A percentile compares a stretch with the other conserved stretches of the same genome.
These are phyloP conservation scores for Empidonax alnorum DNA, from an alignment of 2,113 vertebrate species.

Conservation along the genomic window DNA sequence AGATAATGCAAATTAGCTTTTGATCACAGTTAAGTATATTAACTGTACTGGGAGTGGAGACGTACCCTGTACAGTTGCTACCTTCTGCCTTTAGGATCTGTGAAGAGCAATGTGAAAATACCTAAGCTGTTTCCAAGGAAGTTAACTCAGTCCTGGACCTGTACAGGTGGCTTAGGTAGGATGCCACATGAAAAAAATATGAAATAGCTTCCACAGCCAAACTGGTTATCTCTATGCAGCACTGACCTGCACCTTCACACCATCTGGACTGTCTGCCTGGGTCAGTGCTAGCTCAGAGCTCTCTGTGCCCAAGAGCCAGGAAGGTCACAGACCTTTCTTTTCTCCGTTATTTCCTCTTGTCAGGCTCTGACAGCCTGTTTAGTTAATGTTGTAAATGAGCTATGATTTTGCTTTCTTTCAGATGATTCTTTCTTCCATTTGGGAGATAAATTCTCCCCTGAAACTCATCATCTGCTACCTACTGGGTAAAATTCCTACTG, in stretches of 20 bases:
- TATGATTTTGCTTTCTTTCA: neutral
- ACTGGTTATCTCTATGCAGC: neutral
- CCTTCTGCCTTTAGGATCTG: neutral
- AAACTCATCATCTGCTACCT: neutral
- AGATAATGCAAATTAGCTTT: neutral
- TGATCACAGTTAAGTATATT: neutral
- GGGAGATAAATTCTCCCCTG: neutral
- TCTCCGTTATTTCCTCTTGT: neutral
- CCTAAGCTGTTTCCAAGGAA: neutral
- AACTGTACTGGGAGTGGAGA: neutral
- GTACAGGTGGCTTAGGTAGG: neutral
- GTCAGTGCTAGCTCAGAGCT: neutral
- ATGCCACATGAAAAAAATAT: neutral
- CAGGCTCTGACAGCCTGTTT: neutral
- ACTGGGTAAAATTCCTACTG: neutral
- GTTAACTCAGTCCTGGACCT: neutral
- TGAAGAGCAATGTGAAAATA: neutral
- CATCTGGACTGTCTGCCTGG: neutral
- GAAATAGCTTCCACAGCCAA: neutral
- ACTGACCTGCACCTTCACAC: neutral
- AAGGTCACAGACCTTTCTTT: neutral
- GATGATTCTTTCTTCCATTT: neutral
- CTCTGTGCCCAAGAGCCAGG: neutral
- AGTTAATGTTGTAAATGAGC: neutral
- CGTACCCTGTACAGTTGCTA: neutral